phyloP scores from a whole-genome alignment of 2,888 invertebrate species.

The Fragum fragum region DNA sequence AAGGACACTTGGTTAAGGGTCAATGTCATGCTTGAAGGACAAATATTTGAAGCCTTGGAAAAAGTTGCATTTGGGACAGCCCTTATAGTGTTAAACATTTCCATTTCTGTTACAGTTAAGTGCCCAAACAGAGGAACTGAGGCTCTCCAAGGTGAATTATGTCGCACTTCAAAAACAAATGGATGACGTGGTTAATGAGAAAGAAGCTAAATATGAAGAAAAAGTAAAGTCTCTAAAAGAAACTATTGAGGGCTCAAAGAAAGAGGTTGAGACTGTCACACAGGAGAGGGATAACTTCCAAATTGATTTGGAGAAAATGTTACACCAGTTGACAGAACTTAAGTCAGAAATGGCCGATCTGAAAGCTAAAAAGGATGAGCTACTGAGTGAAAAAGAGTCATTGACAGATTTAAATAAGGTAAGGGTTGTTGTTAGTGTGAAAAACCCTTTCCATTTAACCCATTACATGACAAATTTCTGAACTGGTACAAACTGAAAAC shows the following conservation, averaged over 20 bases:
- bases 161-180: constrained; percentile 56
- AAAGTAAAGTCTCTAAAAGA: constrained; percentile 41
- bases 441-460: too few relatives aligned
- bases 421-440: too few relatives aligned
- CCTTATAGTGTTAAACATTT: too few relatives aligned
- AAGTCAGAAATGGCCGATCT: constrained; percentile 68
- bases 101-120: constrained; percentile 39
- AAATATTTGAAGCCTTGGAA: too few relatives aligned
- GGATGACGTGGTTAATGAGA: constrained; percentile 48
- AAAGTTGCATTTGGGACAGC: too few relatives aligned
- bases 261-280: constrained; percentile 67
- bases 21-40: too few relatives aligned
- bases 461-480: too few relatives aligned
- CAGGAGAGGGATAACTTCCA: constrained; percentile 57
- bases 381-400: constrained; percentile 67
- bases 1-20: too few relatives aligned
- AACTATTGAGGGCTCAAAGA: constrained; percentile 46
- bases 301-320: constrained; percentile 73
- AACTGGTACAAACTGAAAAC: too few relatives aligned
- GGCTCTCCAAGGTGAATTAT: constrained; percentile 39
- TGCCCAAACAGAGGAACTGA: constrained; percentile 52
- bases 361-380: constrained; percentile 73
- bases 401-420: constrained; percentile 74
- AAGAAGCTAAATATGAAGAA: constrained; percentile 40
- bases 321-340: constrained; percentile 73